Evolutionary conservation across 2,888 invertebrate genomes (phyloP), one percentile per base, ranked within the genome.

Genomic region (Ornithoptera alexandrae): DNA sequence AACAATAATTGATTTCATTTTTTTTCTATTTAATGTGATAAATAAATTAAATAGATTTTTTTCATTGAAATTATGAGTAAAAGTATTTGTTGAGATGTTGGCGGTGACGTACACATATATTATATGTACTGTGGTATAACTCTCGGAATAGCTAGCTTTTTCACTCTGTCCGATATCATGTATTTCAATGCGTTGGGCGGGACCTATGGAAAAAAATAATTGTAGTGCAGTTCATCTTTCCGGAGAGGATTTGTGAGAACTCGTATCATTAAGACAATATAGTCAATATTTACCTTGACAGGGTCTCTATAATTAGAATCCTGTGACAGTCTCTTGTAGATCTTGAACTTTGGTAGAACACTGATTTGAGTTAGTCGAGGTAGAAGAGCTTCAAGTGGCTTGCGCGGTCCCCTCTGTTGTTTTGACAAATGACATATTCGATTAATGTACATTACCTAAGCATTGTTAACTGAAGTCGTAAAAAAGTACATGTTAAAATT

Each of bases 281-380:
- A 17, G 2, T 17, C 10, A 15, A 50, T 17, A 30, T 42, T 76
- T 76, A 91, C 92, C 87, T 90, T 92, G 17, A 80, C 74, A 0
- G 92, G 92, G 68, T 91, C 82, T 70, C 87, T 83, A 77, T 91
- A 93, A 84, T 86, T 87, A 0, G 64, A 72, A 22, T 93, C 90
- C 73, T 92, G 79, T 0, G 91, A 90, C 39, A 86, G 67, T 42
- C 90, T 79, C 71, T 75, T 84, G 76, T 90, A 91, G 4, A 86
- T 62, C 74, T 90, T 92, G 75, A 83, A 86, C 0, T 79, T 76
- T 0, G 91, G 89, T 8, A 77, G 24, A 7, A 24, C 71, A 39
- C 81, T 73, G 0, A 92, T 81, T 22, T 80, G 64, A n/a, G 81
- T 80, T 69, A 92, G 80, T 57, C 91, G 81, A 1, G 84, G 84